Conservation (phyloP, 2,113 vertebrate genomes). For the Caranx ignobilis region DNA sequence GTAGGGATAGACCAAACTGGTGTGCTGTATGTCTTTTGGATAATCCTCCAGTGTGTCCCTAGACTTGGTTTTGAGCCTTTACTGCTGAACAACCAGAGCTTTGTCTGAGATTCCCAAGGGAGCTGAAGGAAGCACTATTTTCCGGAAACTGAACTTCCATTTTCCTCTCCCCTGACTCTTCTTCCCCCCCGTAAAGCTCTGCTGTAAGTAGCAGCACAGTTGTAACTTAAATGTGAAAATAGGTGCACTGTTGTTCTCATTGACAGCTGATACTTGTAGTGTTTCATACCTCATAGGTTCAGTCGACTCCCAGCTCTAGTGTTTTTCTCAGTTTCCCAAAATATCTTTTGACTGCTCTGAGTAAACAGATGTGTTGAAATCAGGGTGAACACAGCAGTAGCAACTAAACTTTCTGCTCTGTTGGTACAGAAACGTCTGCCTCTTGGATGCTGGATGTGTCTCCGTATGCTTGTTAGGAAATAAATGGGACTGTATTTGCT, state of each 20-base stretch:
- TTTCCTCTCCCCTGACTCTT: conserved; percentile 3
- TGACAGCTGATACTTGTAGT: not conserved
- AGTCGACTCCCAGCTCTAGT: not conserved
- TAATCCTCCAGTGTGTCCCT: conserved; percentile 27
- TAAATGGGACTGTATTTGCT: not conserved
- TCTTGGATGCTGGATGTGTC: not conserved
- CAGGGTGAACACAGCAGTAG: not conserved
- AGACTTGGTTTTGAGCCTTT: conserved; percentile 24
- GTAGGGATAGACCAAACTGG: not conserved
- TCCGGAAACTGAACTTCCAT: conserved; percentile 1
- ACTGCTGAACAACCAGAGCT: conserved; percentile 1
- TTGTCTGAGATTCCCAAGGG: conserved; percentile 23
- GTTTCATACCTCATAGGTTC: not conserved
- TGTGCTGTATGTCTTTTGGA: not conserved
- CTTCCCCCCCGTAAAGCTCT: not conserved
- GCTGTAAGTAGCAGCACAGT: not conserved
- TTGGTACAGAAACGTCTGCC: not conserved
- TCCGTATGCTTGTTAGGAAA: conserved; percentile 3
- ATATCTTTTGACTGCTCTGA: not conserved
- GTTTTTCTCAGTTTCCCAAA: not conserved
- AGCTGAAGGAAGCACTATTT: conserved; percentile 16
- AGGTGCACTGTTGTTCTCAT: not conserved
- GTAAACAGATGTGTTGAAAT: conserved; percentile 8
- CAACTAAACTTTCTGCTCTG: not conserved
- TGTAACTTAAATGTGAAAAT: not conserved